Evolutionary conservation across 2,113 vertebrate species (phyloP), one percentile per base, ranked within the genome.

Genomic region (Chiloscyllium plagiosum): DNA sequence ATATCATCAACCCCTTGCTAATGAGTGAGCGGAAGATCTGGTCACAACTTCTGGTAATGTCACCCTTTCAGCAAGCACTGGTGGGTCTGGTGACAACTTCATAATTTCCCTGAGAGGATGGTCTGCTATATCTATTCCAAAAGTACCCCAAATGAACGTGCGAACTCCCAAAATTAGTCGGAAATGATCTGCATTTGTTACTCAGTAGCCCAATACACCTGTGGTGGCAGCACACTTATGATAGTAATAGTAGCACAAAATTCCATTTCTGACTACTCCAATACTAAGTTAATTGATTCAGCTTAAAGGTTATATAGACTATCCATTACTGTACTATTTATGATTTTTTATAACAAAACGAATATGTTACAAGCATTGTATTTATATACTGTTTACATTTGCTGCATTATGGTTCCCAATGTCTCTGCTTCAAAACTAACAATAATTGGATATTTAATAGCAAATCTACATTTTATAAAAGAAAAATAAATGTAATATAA

Each of bases 171-270:
- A 42, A 94, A 24, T 69, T 37, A 69, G 37, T 69, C 86, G 42
- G n/a, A 94, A 66, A 47, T 69, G 37, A 94, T 94, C 66, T 94
- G n/a, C 8, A 26, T 94, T 94, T 69, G 20, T 94, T 94, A 69
- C 65, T 93, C 33, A 66, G 12, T 66, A 10, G 19, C 65, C 7
- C 33, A 22, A 19, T 8, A 66, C 69, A 19, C n/a, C 78, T 80
- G n/a, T 68, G 29, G 37, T 69, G n/a, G 19, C 50, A 37, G 15
- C 37, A 94, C 6, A 94, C 65, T 68, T 68, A 22, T 13, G 42
- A 12, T 13, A 37, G 42, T 94, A 94, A 94, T 6, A 70, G 37
- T 7, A 22, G 65, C 68, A 10, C 92, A 94, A 10, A 93, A 93
- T 66, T 20, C 37, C n/a, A 93, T 42, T 10, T 68, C n/a, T 47